These are phyloP conservation scores for Kryphioiulus occultus DNA, from an alignment of 2,888 invertebrate genomes.

Conservation along the genomic window DNA sequence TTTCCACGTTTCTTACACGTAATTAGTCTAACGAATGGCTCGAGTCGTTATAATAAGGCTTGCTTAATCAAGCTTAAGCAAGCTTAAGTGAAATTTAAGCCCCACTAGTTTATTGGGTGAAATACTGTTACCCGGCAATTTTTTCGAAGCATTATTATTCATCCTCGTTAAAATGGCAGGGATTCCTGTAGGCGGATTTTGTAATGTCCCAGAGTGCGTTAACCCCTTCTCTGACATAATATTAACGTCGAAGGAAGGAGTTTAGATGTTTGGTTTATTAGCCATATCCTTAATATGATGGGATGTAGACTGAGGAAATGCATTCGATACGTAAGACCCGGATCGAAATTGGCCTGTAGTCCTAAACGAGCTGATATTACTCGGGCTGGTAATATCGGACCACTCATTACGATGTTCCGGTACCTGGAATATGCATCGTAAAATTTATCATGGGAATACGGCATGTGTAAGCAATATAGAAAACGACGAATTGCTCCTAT, in stretches of 20 bases:
- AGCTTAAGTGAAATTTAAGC: neutral
- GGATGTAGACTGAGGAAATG: neutral
- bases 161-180: neutral
- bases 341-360: neutral
- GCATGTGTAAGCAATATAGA: conserved; percentile 14
- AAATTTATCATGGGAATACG: conserved; percentile 19
- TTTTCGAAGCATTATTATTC: neutral
- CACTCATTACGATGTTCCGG: conserved; percentile 19
- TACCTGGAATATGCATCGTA: conserved; percentile 35
- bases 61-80: too few species aligned
- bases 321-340: conserved; percentile 14
- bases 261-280: conserved; percentile 7
- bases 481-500: neutral
- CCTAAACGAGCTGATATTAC: neutral
- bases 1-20: neutral
- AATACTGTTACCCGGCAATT: neutral
- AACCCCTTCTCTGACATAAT: neutral
- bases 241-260: neutral
- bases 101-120: neutral
- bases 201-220: neutral
- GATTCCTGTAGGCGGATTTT: neutral
- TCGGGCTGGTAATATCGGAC: neutral
- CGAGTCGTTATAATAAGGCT: neutral
- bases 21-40: neutral
- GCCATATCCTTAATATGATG: conserved; percentile 31